These are phyloP conservation scores for Belonocnema kinseyi DNA, from an alignment of 1,140 invertebrate genomes.

Conservation along the genomic window DNA sequence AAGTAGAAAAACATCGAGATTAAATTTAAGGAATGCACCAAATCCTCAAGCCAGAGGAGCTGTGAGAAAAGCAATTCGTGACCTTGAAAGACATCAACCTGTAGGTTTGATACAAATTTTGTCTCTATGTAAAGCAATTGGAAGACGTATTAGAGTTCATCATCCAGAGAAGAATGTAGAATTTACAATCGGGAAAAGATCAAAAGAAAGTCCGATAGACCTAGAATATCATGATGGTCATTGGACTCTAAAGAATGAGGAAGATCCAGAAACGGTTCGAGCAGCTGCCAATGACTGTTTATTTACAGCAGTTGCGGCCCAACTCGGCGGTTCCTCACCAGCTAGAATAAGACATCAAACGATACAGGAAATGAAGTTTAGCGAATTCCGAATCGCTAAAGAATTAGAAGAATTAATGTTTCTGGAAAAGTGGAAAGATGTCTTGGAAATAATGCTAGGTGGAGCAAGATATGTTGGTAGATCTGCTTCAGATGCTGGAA, in stretches of 20 bases:
- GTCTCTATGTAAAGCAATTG: no score
- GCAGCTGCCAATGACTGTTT: conserved; percentile 51
- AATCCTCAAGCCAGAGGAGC: not conserved
- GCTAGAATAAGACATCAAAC: conserved; percentile 33
- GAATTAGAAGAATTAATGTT: conserved; percentile 33
- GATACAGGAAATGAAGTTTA: conserved; percentile 27
- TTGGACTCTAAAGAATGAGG: conserved; percentile 49
- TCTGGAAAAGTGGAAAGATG: not conserved
- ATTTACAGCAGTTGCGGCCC: conserved; percentile 50
- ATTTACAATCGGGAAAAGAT: conserved; percentile 29
- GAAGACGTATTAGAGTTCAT: conserved; percentile 41
- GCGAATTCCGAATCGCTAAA: conserved; percentile 33
- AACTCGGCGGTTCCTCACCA: conserved; percentile 27
- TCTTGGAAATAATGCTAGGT: conserved; percentile 46
- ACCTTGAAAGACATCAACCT: no score
- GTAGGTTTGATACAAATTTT: no score
- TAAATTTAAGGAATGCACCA: conserved; percentile 38
- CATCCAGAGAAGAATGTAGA: not conserved
- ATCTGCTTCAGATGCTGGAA: conserved; percentile 32
- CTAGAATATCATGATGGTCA: conserved; percentile 53
- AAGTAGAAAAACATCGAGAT: not conserved
- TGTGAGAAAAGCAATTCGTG: no score
- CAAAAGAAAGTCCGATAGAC: conserved; percentile 9
- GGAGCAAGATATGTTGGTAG: conserved; percentile 53
- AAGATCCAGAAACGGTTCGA: conserved; percentile 37